Evolutionary conservation across 2,797 vertebrate genomes (phyloP), one percentile per base, ranked within the genome.

Genomic region (Darevskia nairensis): DNA sequence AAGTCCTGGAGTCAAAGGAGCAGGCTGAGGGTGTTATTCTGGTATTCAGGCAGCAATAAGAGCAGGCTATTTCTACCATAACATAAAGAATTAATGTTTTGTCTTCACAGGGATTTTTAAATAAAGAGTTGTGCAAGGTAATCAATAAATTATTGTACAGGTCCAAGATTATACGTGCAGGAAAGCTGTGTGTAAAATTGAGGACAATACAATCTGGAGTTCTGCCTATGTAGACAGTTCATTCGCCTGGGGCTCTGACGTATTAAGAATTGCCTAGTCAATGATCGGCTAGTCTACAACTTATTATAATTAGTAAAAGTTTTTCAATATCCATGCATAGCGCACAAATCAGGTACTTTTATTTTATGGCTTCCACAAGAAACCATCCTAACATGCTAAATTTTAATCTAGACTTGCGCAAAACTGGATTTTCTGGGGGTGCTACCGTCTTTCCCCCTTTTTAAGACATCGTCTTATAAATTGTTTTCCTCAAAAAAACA

Each of bases 341-440:
- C 90, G 85, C 89, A 89, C 92, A 93, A 80, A 90, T 69, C 13
- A 72, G 41, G 41, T 89, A 66, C 79, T n/a, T 85, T 25, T 81
- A 2, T 91, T 95, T 89, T 88, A 85, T 68, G 83, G 86, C 88
- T 93, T 89, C 83, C 85, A 3, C 27, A 91, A 85, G 32, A 86
- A 85, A 91, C 92, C 86, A 44, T 55, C 23, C 29, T 94, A 80
- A 84, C 88, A 46, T 92, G 87, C 87, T 89, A 89, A 13, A 90
- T 69, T 78, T 93, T 83, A 92, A 83, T 81, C 86, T 92, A 92
- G 94, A 93, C 96, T 93, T 94, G 86, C n/a, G 21, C 69, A 85
- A 90, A 93, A 94, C 94, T 27, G 23, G 27, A 39, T 61, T 61
- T 19, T 94, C 35, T 35, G 41, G 41, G 41, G 41, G 41, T 35